Conservation (phyloP, 2,797 vertebrate species). For the Protosalanx chinensis region DNA sequence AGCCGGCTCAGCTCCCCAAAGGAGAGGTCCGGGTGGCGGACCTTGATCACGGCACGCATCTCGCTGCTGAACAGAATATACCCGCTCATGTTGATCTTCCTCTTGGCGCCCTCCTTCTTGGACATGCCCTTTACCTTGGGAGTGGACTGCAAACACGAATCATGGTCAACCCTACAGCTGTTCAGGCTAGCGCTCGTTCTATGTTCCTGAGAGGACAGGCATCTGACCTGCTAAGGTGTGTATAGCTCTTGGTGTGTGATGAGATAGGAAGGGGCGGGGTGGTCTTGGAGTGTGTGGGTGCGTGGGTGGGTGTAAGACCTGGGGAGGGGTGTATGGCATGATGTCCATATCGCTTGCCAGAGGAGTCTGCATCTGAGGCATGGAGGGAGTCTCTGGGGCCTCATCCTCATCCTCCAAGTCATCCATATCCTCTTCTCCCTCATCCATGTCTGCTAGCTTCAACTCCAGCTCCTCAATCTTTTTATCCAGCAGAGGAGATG, state of each 20-base stretch:
- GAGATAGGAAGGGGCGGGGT: neutral
- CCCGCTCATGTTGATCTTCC: slow-evolving; percentile 99
- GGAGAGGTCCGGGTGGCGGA: slow-evolving; percentile 94
- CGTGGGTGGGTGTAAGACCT: slow-evolving; percentile 69
- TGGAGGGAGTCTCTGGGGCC: slow-evolving; percentile 79
- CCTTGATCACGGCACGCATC: slow-evolving; percentile 98
- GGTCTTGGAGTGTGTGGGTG: neutral
- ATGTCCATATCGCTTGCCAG: slow-evolving; percentile 84
- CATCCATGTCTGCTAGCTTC: slow-evolving; percentile 93
- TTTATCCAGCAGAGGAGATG: slow-evolving; percentile 92
- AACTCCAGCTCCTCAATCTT: slow-evolving; percentile 96
- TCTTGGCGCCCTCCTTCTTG: slow-evolving; percentile 96
- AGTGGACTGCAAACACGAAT: slow-evolving; percentile 77
- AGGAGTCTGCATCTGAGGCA: slow-evolving; percentile 90
- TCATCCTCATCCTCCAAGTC: slow-evolving; percentile 94
- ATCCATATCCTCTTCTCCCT: slow-evolving; percentile 88
- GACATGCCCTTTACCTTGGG: slow-evolving; percentile 91
- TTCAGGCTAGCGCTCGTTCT: neutral
- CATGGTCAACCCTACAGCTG: neutral
- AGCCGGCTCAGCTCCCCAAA: slow-evolving; percentile 98
- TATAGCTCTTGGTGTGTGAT: neutral
- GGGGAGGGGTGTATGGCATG: slow-evolving; percentile 90
- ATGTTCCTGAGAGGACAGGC: neutral
- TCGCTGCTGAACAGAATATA: slow-evolving; percentile 99
- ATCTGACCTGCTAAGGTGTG: neutral